Percentiles rank a stretch among this genome's conserved stretches.
Evolutionary conservation across 1,140 invertebrate species (phyloP).

Genomic region (Cyrtorhinus lividipennis): DNA sequence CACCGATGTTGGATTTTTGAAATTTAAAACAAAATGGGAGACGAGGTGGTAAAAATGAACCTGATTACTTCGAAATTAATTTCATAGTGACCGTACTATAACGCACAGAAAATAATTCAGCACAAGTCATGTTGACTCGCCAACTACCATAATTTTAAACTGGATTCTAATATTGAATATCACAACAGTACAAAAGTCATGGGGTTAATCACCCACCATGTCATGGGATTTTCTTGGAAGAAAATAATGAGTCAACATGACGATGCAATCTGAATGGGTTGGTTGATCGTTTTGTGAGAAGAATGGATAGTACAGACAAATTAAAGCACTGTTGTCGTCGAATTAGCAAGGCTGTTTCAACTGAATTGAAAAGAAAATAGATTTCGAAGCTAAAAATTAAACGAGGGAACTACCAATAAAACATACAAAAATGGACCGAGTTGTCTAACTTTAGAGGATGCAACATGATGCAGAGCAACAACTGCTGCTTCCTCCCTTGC

Average conservation of each 20-base stretch:
- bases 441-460: conserved; percentile 56
- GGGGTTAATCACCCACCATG: conserved; percentile 8
- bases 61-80: conserved; percentile 1
- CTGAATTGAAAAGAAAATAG: no score
- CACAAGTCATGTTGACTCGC: background rate
- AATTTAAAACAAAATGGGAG: background rate
- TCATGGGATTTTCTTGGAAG: conserved; percentile 19
- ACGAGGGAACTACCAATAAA: conserved; percentile 11
- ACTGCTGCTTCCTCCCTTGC: conserved; percentile 81
- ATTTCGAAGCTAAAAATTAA: no score
- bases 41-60: no score
- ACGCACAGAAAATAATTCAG: conserved; percentile 12
- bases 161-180: conserved; percentile 17
- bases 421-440: background rate
- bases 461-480: conserved; percentile 82
- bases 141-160: conserved; percentile 1
- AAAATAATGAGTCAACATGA: conserved; percentile 6
- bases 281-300: no score
- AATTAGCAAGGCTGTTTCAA: background rate
- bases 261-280: background rate
- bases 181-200: conserved; percentile 19
- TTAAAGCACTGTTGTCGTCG: conserved; percentile 14
- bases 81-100: conserved; percentile 16
- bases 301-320: no score
- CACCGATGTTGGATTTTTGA: no score